A percentile compares a stretch with the other conserved stretches of the same genome.
These are phyloP conservation scores for Isoperla grammatica DNA, from an alignment of 2,888 invertebrate genomes.

Conservation along the genomic window DNA sequence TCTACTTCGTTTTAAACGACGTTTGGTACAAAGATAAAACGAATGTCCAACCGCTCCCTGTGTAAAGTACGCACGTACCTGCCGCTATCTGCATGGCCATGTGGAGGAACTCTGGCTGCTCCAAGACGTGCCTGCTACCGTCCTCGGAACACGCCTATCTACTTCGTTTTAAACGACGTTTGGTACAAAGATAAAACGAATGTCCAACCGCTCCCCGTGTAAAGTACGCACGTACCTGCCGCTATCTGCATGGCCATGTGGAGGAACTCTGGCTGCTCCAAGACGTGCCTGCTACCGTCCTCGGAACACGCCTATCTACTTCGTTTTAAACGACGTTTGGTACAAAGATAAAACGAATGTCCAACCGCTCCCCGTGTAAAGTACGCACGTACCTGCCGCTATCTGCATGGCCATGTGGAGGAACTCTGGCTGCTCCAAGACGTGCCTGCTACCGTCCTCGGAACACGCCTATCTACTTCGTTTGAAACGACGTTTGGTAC, in stretches of 20 bases:
- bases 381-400: conserved; percentile 56
- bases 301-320: conserved; percentile 52
- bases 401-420: conserved; percentile 88
- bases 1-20: too few relatives aligned
- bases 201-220: too few relatives aligned
- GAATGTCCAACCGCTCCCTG: too few relatives aligned
- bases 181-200: too few relatives aligned
- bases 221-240: too few relatives aligned
- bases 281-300: conserved; percentile 57
- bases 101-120: conserved; percentile 79
- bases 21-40: too few relatives aligned
- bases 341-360: too few relatives aligned
- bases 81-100: conserved; percentile 85
- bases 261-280: conserved; percentile 78
- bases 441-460: conserved; percentile 59
- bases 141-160: conserved; percentile 56
- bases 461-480: conserved; percentile 47
- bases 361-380: too few relatives aligned
- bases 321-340: too few relatives aligned
- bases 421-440: conserved; percentile 75
- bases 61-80: too few relatives aligned
- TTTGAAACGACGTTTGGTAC: too few relatives aligned
- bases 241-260: conserved; percentile 87
- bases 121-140: conserved; percentile 58
- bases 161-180: too few relatives aligned